phyloP scores from a whole-genome alignment of 2,113 vertebrate genomes.

The Poeciliopsis turrubarensis region DNA sequence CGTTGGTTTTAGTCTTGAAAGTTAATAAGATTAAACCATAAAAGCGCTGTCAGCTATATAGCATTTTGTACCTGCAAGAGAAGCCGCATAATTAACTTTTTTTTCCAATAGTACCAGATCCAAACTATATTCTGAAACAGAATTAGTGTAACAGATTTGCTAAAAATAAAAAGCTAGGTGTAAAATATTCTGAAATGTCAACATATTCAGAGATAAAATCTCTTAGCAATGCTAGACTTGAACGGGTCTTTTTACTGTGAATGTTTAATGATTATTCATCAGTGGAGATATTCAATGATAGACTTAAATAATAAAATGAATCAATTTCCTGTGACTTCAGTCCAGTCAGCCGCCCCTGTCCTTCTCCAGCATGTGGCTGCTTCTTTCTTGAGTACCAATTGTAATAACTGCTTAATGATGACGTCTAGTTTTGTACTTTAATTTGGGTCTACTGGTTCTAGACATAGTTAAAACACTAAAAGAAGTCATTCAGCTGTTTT shows the following conservation, averaged over 20 bases:
- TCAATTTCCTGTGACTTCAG: neutral
- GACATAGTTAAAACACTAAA: too few relatives aligned
- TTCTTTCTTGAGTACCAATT: neutral
- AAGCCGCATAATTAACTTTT: too few relatives aligned
- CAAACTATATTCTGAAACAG: neutral
- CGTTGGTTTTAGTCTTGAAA: neutral
- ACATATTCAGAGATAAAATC: neutral
- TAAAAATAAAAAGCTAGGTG: neutral
- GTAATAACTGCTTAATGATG: neutral
- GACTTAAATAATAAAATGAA: neutral
- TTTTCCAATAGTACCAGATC: neutral
- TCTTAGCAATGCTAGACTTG: neutral
- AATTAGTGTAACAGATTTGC: neutral
- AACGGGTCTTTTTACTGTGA: neutral
- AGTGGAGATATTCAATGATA: neutral
- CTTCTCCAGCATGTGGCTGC: neutral
- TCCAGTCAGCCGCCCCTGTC: neutral
- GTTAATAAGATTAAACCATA: neutral
- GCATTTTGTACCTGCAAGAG: too few relatives aligned
- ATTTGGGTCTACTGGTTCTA: too few relatives aligned
- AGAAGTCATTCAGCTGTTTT: too few relatives aligned
- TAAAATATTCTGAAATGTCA: neutral
- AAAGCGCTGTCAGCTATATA: too few relatives aligned
- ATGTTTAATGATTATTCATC: neutral
- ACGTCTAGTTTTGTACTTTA: too few relatives aligned